Evolutionary conservation across 2,113 vertebrate species (phyloP), one percentile per base, ranked within the genome.

Genomic region (Myrmophylax atrothorax): DNA sequence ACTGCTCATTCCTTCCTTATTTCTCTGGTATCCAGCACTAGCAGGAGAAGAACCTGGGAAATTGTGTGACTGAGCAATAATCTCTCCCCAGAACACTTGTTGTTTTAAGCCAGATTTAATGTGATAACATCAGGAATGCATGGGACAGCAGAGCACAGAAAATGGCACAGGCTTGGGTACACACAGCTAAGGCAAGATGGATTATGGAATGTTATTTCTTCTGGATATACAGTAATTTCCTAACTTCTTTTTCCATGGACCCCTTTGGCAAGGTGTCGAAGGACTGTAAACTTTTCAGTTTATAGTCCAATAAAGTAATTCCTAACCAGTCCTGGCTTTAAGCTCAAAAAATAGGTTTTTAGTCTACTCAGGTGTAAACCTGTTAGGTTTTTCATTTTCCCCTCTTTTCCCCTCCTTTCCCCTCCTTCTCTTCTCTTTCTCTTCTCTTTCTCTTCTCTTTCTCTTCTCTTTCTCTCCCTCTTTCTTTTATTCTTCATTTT

Each of bases 401-500:
- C 5, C 2, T 13, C 16, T 17, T 23, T 11, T 14, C 13, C 18
- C 12, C 12, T 33, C 16, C 8, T 7, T 7, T 44, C 4, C 20
- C 12, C 20, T 16, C 14, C 8, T 33, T 8, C 31, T 12, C 12
- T 31, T 10, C 26, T 8, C 12, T 24, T 4, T n/a, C 44, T 17
- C 52, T 29, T 31, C 53, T 16, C 46, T 18, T 33, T 8, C 31
- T 12, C 38, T 18, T 4, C 14, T 12, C 8, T 25, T 14, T 3
- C 29, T 18, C 38, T 18, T 4, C 14, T 12, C 8, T 25, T 14
- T 3, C 18, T 5, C 7, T n/a, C 5, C 6, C 33, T 10, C 11
- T 31, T 12, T 28, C 3, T 9, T 22, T 7, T n/a, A 2, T 17
- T 33, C 37, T n/a, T 10, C 1, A 3, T 25, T 56, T 18, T 22